Conservation (phyloP, 2,113 vertebrate genomes). For the Aspidoscelis tigris region DNA sequence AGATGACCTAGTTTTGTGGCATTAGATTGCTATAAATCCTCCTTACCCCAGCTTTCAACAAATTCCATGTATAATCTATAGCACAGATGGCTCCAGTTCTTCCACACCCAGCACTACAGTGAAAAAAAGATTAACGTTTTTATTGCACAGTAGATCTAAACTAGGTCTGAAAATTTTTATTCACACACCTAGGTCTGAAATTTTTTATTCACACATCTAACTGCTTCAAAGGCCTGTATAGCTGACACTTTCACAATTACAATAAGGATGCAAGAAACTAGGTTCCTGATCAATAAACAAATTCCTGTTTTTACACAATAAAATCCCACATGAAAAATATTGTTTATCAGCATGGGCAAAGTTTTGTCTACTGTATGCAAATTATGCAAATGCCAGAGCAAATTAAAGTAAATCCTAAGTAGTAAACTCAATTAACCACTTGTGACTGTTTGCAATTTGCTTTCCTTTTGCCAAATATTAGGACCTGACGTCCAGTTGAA, state of each 20-base stretch:
- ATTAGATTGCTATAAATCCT: constrained; percentile 46
- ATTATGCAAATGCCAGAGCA: background rate
- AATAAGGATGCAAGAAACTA: background rate
- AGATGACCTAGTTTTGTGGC: constrained; percentile 36
- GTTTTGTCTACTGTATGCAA: background rate
- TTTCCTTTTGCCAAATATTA: background rate
- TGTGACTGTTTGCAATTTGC: background rate
- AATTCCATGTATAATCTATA: constrained; percentile 99
- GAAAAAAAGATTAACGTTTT: constrained; percentile 56
- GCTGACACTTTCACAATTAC: background rate
- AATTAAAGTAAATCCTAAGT: background rate
- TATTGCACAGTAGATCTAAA: background rate
- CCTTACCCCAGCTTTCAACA: constrained; percentile 96
- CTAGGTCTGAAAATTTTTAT: background rate
- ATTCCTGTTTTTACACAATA: background rate
- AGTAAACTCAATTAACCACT: background rate
- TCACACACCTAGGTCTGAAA: background rate
- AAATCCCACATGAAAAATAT: background rate
- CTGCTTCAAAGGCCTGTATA: background rate
- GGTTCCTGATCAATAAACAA: background rate
- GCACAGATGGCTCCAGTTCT: constrained; percentile 98
- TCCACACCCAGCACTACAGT: constrained; percentile 94
- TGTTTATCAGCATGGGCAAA: background rate
- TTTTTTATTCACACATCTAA: background rate
- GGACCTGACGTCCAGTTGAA: no score